Percentiles rank a stretch among this genome's conserved stretches.
phyloP scores from a whole-genome alignment of 2,888 invertebrate species.

The Tetramorium bicarinatum region DNA sequence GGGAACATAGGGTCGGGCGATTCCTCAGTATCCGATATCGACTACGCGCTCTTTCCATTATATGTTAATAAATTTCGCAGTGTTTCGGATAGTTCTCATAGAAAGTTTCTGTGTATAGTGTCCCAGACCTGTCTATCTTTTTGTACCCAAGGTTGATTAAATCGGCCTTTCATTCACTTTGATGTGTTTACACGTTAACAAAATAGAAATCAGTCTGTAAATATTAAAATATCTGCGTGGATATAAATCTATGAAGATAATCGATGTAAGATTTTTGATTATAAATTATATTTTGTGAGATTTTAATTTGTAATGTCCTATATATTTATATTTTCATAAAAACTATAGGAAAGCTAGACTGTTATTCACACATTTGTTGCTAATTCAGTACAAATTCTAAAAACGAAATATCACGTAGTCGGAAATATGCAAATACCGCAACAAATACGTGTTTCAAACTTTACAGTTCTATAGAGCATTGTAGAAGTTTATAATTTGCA shows the following conservation, averaged over 20 bases:
- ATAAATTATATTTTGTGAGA: not conserved
- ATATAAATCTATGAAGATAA: not conserved
- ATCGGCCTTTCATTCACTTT: conserved; percentile 17
- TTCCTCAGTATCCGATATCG: conserved; percentile 68
- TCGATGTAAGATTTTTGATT: not conserved
- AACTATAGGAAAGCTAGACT: no score
- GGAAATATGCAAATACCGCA: not conserved
- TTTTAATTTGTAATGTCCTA: no score
- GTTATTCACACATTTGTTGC: no score
- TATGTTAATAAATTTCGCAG: conserved; percentile 68
- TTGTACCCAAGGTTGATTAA: conserved; percentile 35
- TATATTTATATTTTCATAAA: no score
- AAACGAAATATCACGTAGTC: not conserved
- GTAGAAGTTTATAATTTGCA: not conserved
- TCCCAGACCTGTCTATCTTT: not conserved
- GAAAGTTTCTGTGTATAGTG: conserved; percentile 35
- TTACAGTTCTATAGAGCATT: not conserved
- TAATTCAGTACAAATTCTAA: no score
- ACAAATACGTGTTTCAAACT: not conserved
- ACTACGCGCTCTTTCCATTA: conserved; percentile 45
- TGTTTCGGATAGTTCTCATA: conserved; percentile 55
- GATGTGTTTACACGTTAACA: not conserved
- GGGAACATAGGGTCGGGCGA: conserved; percentile 30
- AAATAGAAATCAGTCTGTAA: not conserved
- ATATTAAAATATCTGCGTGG: not conserved